Evolutionary conservation across 2,113 vertebrate genomes (phyloP), one percentile per base, ranked within the genome.

Genomic region (Ictalurus furcatus): DNA sequence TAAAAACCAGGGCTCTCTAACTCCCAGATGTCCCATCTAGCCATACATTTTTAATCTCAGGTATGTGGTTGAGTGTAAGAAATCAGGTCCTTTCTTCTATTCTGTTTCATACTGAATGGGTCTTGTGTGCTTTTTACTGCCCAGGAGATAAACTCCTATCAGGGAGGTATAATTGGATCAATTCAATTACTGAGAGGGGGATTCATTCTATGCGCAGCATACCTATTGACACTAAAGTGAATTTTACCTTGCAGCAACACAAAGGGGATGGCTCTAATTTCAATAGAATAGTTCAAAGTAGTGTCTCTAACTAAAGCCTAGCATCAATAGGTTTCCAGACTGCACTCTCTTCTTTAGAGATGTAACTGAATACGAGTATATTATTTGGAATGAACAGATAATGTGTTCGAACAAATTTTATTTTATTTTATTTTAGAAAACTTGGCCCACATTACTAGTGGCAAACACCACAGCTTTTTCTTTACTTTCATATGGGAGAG

Each of bases 141-240:
- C 34, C 52, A 82, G 79, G 84, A 89, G 90, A 90, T 89, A 87
- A 91, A 90, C 76, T 88, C 85, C 71, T 89, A 90, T 87, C 88
- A 88, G 69, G 76, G 86, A 82, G 81, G 80, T 89, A 84, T 88
- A 89, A 90, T 88, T 92, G 84, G 86, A 90, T 89, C 84, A 88
- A 82, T 92, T 89, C 84, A 90, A 92, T 92, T 92, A 92, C 71
- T 84, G 86, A 84, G 19, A 84, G 44, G 56, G 80, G 37, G 73
- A 65, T 84, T 90, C 59, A 90, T 56, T 87, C 69, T 76, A 87
- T 90, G 87, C 28, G 1, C 58, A 69, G 82, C 82, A 89, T 90
- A 87, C 71, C 84, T 90, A 89, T 87, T 89, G 79, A 44, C 65
- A 63, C 28, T 69, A 80, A 86, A 91, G 56, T 81, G 54, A 88